These are phyloP conservation scores for Lepidochrysops patricia DNA, from an alignment of 2,888 invertebrate species.

Conservation along the genomic window DNA sequence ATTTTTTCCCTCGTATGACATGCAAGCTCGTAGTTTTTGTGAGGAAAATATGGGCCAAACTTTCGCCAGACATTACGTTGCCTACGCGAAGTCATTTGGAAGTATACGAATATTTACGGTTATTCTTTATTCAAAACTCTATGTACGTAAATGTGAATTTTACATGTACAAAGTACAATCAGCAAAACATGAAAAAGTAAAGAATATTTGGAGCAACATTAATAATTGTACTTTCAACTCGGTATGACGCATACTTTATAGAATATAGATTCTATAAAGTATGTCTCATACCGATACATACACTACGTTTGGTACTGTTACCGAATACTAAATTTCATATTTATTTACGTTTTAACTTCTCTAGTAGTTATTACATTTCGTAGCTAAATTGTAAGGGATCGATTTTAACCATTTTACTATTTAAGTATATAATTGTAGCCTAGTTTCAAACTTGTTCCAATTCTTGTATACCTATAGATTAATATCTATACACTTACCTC, in stretches of 20 bases:
- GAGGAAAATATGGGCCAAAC: conserved; percentile 18
- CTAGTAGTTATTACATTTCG: no score
- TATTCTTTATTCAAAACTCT: conserved; percentile 4
- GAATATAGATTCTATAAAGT: no score
- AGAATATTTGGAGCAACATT: no score
- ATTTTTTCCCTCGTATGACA: conserved; percentile 50
- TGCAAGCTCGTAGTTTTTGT: conserved; percentile 39
- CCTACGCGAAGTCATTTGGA: conserved; percentile 9
- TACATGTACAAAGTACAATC: background rate
- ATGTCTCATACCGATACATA: no score
- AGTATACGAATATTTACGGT: conserved; percentile 8
- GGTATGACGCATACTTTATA: no score
- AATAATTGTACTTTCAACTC: no score
- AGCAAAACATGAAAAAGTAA: background rate
- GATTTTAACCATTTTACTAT: no score
- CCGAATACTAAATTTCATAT: no score
- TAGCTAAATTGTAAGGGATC: background rate
- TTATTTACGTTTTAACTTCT: no score
- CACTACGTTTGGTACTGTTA: no score
- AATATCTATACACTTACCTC: conserved; percentile 81
- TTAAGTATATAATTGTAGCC: no score
- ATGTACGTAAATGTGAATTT: conserved; percentile 8
- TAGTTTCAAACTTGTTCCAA: background rate
- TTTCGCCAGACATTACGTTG: conserved; percentile 6
- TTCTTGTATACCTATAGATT: no score